phyloP scores from a whole-genome alignment of 2,888 invertebrate species.

The Harmothoe impar region DNA sequence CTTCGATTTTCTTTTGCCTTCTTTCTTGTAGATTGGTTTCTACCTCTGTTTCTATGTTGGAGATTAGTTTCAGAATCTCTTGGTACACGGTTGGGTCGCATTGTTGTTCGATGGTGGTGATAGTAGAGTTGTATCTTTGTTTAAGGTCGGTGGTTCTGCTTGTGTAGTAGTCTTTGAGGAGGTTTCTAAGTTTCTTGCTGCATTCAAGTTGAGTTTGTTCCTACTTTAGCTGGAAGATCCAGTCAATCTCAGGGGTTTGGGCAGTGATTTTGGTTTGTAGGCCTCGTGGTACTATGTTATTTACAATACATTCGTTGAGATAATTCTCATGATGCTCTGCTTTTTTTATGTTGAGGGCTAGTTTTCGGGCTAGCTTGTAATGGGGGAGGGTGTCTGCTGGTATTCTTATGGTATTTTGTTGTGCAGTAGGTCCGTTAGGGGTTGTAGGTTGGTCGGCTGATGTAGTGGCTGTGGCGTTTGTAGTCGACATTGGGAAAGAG shows the following conservation, averaged over 20 bases:
- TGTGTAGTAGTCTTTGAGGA: not conserved
- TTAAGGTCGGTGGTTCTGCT: not conserved
- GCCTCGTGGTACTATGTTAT: no score
- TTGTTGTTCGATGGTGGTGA: not conserved
- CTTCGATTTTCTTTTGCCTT: not conserved
- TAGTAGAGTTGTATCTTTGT: not conserved
- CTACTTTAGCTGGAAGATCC: not conserved
- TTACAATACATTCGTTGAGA: no score
- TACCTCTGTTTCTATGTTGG: not conserved
- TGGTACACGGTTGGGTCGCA: not conserved
- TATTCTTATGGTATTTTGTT: no score
- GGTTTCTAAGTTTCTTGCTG: not conserved
- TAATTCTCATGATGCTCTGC: no score
- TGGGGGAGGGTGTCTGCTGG: no score
- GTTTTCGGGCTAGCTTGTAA: no score
- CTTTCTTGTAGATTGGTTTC: not conserved
- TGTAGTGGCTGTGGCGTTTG: no score
- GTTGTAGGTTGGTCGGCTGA: no score
- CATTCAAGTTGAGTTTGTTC: not conserved
- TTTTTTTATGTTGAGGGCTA: no score
- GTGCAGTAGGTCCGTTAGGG: no score
- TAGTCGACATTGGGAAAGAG: no score
- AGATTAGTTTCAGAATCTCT: not conserved
- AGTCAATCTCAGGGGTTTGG: not conserved
- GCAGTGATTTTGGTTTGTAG: no score